Evolutionary conservation across 2,113 vertebrate species (phyloP), one percentile per base, ranked within the genome.

Genomic region (Leptobrachium ailaonicum): DNA sequence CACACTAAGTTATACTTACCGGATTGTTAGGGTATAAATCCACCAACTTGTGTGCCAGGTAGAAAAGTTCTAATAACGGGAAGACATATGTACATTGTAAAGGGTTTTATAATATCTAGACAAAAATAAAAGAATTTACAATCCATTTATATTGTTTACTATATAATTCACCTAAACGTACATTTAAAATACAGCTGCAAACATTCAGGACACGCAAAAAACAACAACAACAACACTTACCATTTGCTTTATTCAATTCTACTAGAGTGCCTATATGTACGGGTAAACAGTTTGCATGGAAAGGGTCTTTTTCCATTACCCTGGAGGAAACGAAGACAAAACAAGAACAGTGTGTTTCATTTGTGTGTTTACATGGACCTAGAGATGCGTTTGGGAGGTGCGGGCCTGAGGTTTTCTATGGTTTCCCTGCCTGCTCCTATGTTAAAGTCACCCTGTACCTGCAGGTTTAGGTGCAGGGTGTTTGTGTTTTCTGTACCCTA

Each of bases 1-100:
- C 8, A 50, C 8, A 50, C 47, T 5, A 5, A 5, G 47, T 50
- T 83, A 66, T 89, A 96, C 95, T 97, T 93, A 98, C 98, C 76
- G 98, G 97, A 88, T 98, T 99, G 91, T 96, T 96, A 81, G 98
- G 97, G 88, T 99, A 99, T 84, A 99, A 93, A 89, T 99, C 98
- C 89, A 99, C 98, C 87, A 99, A 88, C 87, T 98, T 99, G 91
- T 99, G 98, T 60, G 98, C 97, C 83, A 99, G 95, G 90, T 97
- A 99, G 90, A 99, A 99, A 87, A 99, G 93, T 83, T 99, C 98
- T 99, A 87, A 40, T 86, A 4, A 81, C 53, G 77, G 74, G 75
- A 84, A 68, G 20, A 66, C 85, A 4, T 77, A 83, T 58, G 14
- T 12, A 43, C 41, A 62, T 12, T 14, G 4, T 58, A 13, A 68